Evolutionary conservation across 2,797 vertebrate genomes (phyloP), one percentile per base, ranked within the genome.

Genomic region (Pangasius krempfi): DNA sequence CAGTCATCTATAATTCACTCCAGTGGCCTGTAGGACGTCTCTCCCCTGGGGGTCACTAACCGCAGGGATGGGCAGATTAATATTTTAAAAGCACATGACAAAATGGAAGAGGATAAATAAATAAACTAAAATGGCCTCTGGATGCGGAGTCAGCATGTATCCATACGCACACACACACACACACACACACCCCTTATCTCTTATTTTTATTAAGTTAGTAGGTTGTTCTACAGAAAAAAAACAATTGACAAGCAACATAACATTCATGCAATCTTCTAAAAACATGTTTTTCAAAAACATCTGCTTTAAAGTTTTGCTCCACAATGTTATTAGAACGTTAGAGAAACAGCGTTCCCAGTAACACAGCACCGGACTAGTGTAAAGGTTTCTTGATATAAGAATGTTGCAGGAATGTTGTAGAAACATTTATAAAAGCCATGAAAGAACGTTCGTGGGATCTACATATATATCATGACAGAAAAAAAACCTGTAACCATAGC

Each of bases 61-160:
- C 92, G 91, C 94, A 91, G 94, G 93, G 93, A 93, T 94, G 93
- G 85, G 90, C 82, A 90, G 91, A 96, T 97, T 92, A 96, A 97
- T 96, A 94, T 96, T 97, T 96, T 95, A 97, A 94, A 93, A 95
- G 95, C 92, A 92, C 93, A 95, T 94, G 95, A 96, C 96, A 96
- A 96, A 96, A 95, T 95, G 94, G 95, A 95, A 94, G 93, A 94
- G 70, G 89, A 94, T 94, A 93, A 92, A 92, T 93, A 93, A 95
- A 95, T 95, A 95, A 96, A 95, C 93, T 93, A 90, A 92, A 93
- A 93, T 91, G 90, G 84, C 89, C 91, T 92, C 40, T 93, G 90
- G 87, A 92, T 90, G 89, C 86, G 62, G 9, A 88, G 89, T 91
- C 90, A 92, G 91, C 90, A 54, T 70, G 87, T 84, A 66, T 64